phyloP scores from a whole-genome alignment of 1,140 invertebrate genomes.

The Meloidogyne exigua region DNA sequence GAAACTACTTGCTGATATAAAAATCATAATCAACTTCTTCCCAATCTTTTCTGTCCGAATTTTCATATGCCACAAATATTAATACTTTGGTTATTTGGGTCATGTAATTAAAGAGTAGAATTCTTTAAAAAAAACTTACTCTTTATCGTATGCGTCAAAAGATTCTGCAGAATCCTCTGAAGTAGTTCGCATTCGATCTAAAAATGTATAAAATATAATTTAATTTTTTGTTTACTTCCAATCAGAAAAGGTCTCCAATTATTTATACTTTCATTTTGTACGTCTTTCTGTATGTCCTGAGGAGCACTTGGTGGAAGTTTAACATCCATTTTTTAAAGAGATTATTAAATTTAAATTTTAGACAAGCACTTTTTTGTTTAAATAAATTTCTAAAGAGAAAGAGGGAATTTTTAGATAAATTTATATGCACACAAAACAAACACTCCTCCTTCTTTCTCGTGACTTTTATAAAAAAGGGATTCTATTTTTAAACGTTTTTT shows the following conservation, averaged over 20 bases:
- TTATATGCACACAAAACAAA: neutral
- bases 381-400: neutral
- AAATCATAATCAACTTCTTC: too few relatives aligned
- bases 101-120: too few relatives aligned
- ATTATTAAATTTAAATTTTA: neutral
- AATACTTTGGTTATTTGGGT: too few relatives aligned
- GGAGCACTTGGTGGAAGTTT: constrained; percentile 1
- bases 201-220: constrained; percentile 7
- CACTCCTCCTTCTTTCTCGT: neutral
- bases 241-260: neutral
- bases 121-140: neutral
- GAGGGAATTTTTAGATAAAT: neutral
- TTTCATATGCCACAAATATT: too few relatives aligned
- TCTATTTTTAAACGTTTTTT: neutral
- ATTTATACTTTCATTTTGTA: neutral
- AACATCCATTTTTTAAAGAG: neutral
- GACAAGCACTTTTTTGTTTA: neutral
- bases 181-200: constrained; percentile 24
- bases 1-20: too few relatives aligned
- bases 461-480: neutral
- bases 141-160: constrained; percentile 17
- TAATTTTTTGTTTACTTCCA: neutral
- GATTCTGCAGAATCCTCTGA: constrained; percentile 21
- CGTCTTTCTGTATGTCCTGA: neutral
- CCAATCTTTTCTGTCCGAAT: too few relatives aligned